Conservation (phyloP, 2,113 vertebrate species). For the Corythornis cristatus region DNA sequence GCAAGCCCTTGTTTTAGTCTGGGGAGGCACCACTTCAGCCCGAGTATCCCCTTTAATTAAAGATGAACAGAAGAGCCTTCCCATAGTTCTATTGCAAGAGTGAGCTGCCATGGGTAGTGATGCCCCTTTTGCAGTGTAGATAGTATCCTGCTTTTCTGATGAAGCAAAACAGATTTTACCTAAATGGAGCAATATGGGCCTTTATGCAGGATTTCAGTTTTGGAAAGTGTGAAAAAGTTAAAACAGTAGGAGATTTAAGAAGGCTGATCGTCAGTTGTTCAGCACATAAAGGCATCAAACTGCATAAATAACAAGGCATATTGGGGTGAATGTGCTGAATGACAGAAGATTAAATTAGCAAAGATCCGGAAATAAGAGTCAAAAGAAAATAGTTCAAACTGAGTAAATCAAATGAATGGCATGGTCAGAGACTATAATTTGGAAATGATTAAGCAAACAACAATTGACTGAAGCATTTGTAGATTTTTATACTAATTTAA, state of each 20-base stretch:
- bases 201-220: background rate
- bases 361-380: slow-evolving; percentile 2
- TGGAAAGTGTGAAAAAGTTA: background rate
- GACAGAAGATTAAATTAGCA: slow-evolving; percentile 38
- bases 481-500: background rate
- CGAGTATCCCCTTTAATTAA: background rate
- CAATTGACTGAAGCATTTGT: slow-evolving; percentile 11
- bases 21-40: background rate
- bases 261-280: background rate
- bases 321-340: slow-evolving; percentile 22
- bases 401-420: slow-evolving; percentile 51
- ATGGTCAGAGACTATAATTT: slow-evolving; percentile 42
- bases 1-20: background rate
- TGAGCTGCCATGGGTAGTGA: background rate
- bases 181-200: background rate
- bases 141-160: background rate
- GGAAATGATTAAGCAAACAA: slow-evolving; percentile 19
- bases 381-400: slow-evolving; percentile 34
- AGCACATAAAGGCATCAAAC: background rate
- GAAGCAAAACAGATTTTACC: background rate
- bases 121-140: background rate
- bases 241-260: background rate
- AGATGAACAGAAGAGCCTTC: background rate
- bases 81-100: background rate
- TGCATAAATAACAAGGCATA: background rate